Base-by-base conservation (phyloP, 2,113 vertebrate species). In the Serinus canaria region DNA sequence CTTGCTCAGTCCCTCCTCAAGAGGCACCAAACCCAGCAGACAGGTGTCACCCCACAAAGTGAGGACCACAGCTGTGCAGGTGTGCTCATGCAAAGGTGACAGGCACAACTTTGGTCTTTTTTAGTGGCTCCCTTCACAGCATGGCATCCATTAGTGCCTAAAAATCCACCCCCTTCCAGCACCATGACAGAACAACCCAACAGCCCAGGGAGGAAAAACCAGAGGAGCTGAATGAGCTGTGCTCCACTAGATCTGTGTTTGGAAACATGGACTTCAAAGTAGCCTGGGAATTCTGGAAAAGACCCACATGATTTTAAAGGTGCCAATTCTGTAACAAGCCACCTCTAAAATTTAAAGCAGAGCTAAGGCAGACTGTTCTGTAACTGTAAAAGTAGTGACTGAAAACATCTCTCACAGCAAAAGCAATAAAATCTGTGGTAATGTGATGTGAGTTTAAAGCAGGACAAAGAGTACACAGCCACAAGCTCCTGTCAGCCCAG, bases 351-450 rank as follows among this genome's bases (percentile, higher is more conserved):
- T 33, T 23, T 31, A 67, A 82, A 94, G 66, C 50, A 77, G 19
- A 74, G 35, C 31, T 70, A 78, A 78, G 53, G 21, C 49, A 55
- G 20, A 4, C n/a, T 41, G n/a, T 12, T 64, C 37, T 41, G 58
- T 28, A 55, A n/a, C 33, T 24, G 35, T 30, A 35, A 4, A 25
- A 68, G 37, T 1, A 27, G 15, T 0, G 1, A 46, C 0, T 59
- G 76, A 68, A 87, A 84, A 60, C 8, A 2, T 6, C 27, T 56
- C 67, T 59, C 37, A 14, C 7, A 68, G 53, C 30, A 83, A 72
- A 83, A 4, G 24, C 53, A 92, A 2, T 46, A 64, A 64, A 83
- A 77, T 13, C 17, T 39, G 35, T 0, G 4, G 15, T 21, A 17
- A 69, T 2, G 1, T 19, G 35, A 41, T 17, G 21, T 0, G 7